Percentiles rank a stretch among this genome's conserved stretches.
Conservation (phyloP, 2,113 vertebrate species). For the Microtus montanus region DNA sequence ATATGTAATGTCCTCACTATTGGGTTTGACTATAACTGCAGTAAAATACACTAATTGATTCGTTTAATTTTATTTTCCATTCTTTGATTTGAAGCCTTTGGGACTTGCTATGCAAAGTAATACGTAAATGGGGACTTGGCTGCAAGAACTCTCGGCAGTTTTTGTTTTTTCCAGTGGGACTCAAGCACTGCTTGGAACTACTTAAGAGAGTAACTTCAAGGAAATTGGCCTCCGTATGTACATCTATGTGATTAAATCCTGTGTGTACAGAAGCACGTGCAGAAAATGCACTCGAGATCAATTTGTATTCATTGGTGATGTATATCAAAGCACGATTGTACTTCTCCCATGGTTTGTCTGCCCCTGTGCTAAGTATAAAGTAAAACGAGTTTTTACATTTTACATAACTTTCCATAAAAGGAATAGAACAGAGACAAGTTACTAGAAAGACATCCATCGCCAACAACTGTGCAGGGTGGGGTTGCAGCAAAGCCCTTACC, state of each 20-base stretch:
- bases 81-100: conserved; percentile 77
- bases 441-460: conserved; percentile 38
- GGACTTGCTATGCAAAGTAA: conserved; percentile 75
- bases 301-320: conserved; percentile 46
- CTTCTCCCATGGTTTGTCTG: neutral
- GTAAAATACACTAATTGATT: conserved; percentile 79
- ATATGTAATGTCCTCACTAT: conserved; percentile 72
- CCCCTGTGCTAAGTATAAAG: neutral
- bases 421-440: neutral
- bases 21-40: conserved; percentile 77
- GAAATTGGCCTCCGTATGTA: conserved; percentile 61
- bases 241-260: conserved; percentile 68
- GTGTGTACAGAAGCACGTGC: conserved; percentile 11
- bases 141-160: conserved; percentile 71
- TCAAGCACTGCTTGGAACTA: conserved; percentile 69
- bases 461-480: neutral
- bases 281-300: conserved; percentile 40
- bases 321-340: conserved; percentile 34
- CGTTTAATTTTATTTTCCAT: conserved; percentile 79
- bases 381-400: conserved; percentile 16
- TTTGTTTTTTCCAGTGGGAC: conserved; percentile 51
- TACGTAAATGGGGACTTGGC: conserved; percentile 77
- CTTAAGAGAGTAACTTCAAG: conserved; percentile 73
- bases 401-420: conserved; percentile 32
- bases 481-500: neutral